Base-by-base conservation (phyloP, 2,797 vertebrate genomes). In the Gallinago solitaria region DNA sequence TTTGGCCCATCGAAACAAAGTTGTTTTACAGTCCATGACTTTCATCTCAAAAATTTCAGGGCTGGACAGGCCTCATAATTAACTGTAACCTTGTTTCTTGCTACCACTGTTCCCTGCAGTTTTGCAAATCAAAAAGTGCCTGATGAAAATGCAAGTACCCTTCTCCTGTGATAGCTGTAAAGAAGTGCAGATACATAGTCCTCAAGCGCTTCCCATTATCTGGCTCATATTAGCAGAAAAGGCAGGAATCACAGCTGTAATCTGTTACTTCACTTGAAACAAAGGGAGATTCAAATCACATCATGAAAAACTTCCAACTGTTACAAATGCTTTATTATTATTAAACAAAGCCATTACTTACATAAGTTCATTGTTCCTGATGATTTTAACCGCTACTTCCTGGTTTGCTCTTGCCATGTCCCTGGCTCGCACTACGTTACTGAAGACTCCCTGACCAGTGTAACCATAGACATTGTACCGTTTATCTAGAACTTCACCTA, bases 361-460 rank as follows among this genome's bases (percentile, higher is more conserved):
- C 99, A 99, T 99, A 95, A 99, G 99, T 92, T 99, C 99, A 57
- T 99, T 99, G 98, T 99, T 99, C 89, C 99, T 98, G 97, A 99
- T 99, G 98, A 99, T 99, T 98, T 99, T 99, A 86, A 99, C 99
- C 5, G 99, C 99, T 95, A 99, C 99, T 97, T 99, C 99, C 97
- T 99, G 99, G 98, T 99, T 99, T 60, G 99, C 99, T 83, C 99
- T 98, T 57, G 99, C 99, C 83, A 99, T 99, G 97, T 99, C 99
- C 95, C 99, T 98, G 96, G 99, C 99, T 94, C 99, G 97, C 71
- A 99, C 99, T 16, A 99, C 99, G 8, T 99, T 99, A 96, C 99
- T 99, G 98, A 99, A 99, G 48, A 99, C 99, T 12, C 99, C 99
- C 96, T 99, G 99, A 16, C 99, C 99, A 9, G 99, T 99, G 98